Conservation (phyloP, 2,113 vertebrate genomes). For the Plecturocebus donacophilus region DNA sequence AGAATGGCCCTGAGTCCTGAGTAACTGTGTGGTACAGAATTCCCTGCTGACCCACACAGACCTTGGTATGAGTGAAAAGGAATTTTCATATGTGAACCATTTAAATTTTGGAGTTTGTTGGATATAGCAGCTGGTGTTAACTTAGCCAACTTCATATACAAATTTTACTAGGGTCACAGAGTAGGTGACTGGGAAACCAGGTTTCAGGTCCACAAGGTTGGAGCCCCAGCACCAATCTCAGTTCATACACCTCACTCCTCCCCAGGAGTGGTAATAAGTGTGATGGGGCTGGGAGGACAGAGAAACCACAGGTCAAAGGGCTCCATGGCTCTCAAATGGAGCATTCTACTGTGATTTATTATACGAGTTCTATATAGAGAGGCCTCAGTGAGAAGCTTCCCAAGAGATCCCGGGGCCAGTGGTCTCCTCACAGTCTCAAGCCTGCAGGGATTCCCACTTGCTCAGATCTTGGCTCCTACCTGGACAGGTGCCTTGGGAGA, state of each 20-base stretch:
- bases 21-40: background rate
- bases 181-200: background rate
- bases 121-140: background rate
- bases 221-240: background rate
- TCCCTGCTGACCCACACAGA: no score
- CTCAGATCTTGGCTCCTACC: background rate
- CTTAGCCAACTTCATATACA: background rate
- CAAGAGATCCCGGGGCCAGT: background rate
- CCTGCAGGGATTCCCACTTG: background rate
- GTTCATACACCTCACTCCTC: no score
- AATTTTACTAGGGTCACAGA: background rate
- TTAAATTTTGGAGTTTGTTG: background rate
- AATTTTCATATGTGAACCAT: background rate
- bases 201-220: background rate
- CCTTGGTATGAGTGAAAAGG: background rate
- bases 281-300: background rate
- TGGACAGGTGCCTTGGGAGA: background rate
- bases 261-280: background rate
- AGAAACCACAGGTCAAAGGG: background rate
- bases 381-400: background rate
- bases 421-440: background rate
- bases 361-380: no score
- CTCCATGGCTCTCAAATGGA: background rate
- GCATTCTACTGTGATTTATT: no score
- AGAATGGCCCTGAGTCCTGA: accelerated